Conservation (phyloP, 2,888 invertebrate genomes). For the Trypoxylon attenuatum region DNA sequence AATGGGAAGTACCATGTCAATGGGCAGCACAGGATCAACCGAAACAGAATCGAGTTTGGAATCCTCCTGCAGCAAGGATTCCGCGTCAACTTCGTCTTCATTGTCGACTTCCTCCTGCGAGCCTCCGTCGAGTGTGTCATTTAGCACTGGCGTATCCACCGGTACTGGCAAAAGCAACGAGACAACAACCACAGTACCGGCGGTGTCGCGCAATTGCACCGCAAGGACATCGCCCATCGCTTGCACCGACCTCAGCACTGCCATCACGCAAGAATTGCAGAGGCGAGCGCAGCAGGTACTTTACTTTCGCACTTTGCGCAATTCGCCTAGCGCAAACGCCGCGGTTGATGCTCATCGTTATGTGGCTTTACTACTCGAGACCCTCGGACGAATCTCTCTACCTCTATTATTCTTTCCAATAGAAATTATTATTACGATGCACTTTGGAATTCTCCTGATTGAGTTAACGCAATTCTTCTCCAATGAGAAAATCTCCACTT, state of each 20-base stretch:
- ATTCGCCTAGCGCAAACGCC: not conserved
- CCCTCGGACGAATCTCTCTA: too few species aligned
- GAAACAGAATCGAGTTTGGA: slow-evolving; percentile 72
- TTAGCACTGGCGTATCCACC: slow-evolving; percentile 58
- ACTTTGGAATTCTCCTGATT: too few species aligned
- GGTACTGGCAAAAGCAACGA: slow-evolving; percentile 43
- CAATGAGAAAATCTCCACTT: too few species aligned
- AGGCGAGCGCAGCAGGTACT: slow-evolving; percentile 81
- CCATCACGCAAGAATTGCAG: slow-evolving; percentile 83
- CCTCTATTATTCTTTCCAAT: too few species aligned
- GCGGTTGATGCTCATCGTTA: not conserved
- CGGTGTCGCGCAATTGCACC: slow-evolving; percentile 43
- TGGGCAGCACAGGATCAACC: slow-evolving; percentile 73
- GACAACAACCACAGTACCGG: slow-evolving; percentile 29
- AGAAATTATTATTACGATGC: too few species aligned
- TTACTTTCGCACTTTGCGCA: not conserved
- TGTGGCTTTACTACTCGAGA: not conserved
- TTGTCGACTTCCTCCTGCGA: slow-evolving; percentile 71
- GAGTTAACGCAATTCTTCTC: too few species aligned
- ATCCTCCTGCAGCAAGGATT: slow-evolving; percentile 71
- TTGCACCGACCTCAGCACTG: slow-evolving; percentile 79
- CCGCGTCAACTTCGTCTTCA: slow-evolving; percentile 70
- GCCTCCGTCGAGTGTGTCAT: slow-evolving; percentile 56
- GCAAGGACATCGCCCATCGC: slow-evolving; percentile 60
- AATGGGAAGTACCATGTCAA: slow-evolving; percentile 73